Base-by-base conservation (phyloP, 2,888 invertebrate species). In the Agonum fuliginosum region DNA sequence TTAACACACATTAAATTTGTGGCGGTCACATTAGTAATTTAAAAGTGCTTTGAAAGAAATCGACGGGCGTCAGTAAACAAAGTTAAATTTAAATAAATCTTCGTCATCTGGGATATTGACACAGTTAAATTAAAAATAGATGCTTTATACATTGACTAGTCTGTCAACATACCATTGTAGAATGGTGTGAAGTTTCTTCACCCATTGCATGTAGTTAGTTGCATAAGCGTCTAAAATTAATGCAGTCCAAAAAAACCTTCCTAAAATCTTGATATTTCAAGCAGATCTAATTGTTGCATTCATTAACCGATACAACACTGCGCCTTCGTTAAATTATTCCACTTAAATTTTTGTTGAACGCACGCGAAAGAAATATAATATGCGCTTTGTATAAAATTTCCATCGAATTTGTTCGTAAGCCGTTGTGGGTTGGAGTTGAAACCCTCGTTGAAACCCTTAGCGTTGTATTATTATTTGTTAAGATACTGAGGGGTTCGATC, bases 91-190 rank as follows among this genome's bases (percentile, higher is more conserved):
- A 74, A 62, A 74, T 72, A 6, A 74, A 43, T 74, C 73, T 27
- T 37, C 37, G n/a, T 65, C 74, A 74, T 74, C 74, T 74, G 20
- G 30, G 46, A 74, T 73, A 74, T 74, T 62, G 74, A 74, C 62
- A 65, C 54, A 54, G 54, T 54, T 54, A 54, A 54, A 54, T 54
- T 54, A 54, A 54, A 54, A 54, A 54, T 54, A 54, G 54, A 54
- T 54, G 54, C n/a, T 54, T 54, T 54, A 54, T 54, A 24, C 24
- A 12, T 8, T n/a, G 24, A 22, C 24, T 22, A 3, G 37, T 22
- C 51, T 12, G 24, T 54, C 54, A 54, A 54, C 4, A 54, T 22
- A 22, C 12, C 12, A 54, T 48, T 48, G 3, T 24, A 20, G 22
- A 22, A n/a, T 54, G n/a, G 22, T 43, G 43, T 43, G 14, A 43